Evolutionary conservation across 30 jellyfish, hydroid and myxozoan genomes (phyloP), one percentile per base, ranked within the genome.

Genomic region (Chrysaora quinquecirrha): DNA sequence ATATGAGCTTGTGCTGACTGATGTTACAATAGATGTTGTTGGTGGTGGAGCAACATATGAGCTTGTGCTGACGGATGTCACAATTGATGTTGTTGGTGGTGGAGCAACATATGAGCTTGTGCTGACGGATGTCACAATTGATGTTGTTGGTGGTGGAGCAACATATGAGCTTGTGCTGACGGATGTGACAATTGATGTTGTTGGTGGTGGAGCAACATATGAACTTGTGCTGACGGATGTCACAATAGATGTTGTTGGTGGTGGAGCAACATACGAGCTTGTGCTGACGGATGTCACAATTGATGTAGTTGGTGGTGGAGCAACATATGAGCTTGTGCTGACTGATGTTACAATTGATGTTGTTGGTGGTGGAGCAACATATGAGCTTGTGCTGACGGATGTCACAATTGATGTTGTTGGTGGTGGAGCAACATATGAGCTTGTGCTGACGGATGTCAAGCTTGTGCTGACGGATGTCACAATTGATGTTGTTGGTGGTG

Each of bases 131-230:
- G 58, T 43, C 58, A 43, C 58, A 43, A 43, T 43, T 16, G 58
- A 43, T 43, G 58, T 43, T 43, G 58, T 43, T 43, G 58, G 58
- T 43, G 58, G 58, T 43, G 58, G 58, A 6, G 58, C 12, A 43
- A 43, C 16, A 16, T 43, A 43, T 43, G 58, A 43, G 58, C 58
- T 43, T 9, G 58, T 43, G 58, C 58, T 43, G 58, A 43, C 58
- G 12, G 58, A 43, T 43, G 58, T 43, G 12, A 43, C 58, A 43
- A 1, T 22, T 14, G 77, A 71, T 70, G 76, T 71, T 22, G 84
- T 27, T 34, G 84, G 23, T 16, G 84, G 77, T 71, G 84, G 78
- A 4, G 46, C 11, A 20, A 71, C 78, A 34, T 22, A 32, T 0
- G 84, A 19, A 25, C 78, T 71, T 43, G 58, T 43, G 58, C 58